Evolutionary conservation across 2,797 vertebrate genomes (phyloP).

Genomic region (Buphagus erythrorhynchus): DNA sequence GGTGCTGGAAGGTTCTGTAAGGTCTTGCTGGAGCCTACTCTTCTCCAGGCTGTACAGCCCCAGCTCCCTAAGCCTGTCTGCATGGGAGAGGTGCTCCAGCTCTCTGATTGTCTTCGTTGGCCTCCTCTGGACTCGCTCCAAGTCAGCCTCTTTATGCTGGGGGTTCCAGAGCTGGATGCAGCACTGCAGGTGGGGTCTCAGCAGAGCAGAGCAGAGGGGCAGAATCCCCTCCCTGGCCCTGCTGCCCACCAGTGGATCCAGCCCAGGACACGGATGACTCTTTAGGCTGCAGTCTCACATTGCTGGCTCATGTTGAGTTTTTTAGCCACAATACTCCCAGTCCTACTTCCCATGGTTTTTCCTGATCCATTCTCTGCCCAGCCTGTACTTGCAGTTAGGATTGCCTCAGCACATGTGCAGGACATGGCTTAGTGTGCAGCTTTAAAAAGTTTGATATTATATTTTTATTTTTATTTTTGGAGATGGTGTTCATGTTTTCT

Average conservation of each 20-base stretch:
- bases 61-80: background rate
- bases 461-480: background rate
- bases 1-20: background rate
- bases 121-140: background rate
- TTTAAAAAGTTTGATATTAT: background rate
- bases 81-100: background rate
- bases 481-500: background rate
- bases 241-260: background rate
- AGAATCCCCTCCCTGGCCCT: background rate
- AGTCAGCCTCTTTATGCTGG: background rate
- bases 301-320: background rate
- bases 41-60: background rate
- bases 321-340: background rate
- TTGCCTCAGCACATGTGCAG: background rate
- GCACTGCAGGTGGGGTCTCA: background rate
- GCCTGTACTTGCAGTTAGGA: background rate
- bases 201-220: background rate
- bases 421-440: background rate
- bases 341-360: background rate
- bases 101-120: background rate
- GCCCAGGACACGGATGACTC: background rate
- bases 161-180: fast-evolving
- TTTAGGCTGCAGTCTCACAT: background rate
- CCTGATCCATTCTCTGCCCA: background rate
- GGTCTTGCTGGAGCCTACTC: fast-evolving